Evolutionary conservation across 2,888 invertebrate genomes (phyloP), one percentile per base, ranked within the genome.

Genomic region (Chirona hameri): DNA sequence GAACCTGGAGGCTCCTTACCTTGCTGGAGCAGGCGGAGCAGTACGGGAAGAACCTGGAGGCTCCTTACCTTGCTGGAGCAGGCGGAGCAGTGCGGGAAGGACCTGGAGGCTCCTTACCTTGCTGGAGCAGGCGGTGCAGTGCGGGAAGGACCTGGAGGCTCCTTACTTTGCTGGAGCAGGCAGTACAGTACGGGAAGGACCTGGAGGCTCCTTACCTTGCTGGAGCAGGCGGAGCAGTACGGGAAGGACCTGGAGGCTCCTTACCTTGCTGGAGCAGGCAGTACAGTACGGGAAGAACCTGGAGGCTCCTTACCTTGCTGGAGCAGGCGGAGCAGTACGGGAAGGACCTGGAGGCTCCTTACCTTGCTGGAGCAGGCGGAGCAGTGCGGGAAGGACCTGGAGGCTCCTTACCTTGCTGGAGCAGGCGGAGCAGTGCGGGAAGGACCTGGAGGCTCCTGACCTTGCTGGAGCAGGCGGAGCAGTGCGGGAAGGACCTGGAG

Each of bases 381-480:
- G 87, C 99, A 99, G 85, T 94, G 93, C 83, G 92, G 91, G 90
- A 97, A 99, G 86, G 95, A 93, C 82, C 92, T 90, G 76, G 95
- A 95, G 1, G 95, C 94, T 39, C 10, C 89, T 82, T 80, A 89
- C 88, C 88, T 89, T 83, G 39, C 84, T 81, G 0, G 97, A 98
- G 87, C 99, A 99, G 0, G 97, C 99, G 79, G 97, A 95, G 87
- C 99, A 99, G 85, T 95, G 93, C 82, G 92, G 91, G 90, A 97
- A 99, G 86, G 95, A 93, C 82, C 92, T 90, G 76, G 95, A n/a
- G n/a, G n/a, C n/a, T n/a, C n/a, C n/a, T n/a, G n/a, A n/a, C n/a
- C n/a, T n/a, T n/a, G n/a, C n/a, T n/a, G n/a, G n/a, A n/a, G 87
- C 99, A 99, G 0, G 97, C 99, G 79, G 97, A 95, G 87, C 99